Base-by-base conservation (phyloP, 2,113 vertebrate species). In the Natator depressus region DNA sequence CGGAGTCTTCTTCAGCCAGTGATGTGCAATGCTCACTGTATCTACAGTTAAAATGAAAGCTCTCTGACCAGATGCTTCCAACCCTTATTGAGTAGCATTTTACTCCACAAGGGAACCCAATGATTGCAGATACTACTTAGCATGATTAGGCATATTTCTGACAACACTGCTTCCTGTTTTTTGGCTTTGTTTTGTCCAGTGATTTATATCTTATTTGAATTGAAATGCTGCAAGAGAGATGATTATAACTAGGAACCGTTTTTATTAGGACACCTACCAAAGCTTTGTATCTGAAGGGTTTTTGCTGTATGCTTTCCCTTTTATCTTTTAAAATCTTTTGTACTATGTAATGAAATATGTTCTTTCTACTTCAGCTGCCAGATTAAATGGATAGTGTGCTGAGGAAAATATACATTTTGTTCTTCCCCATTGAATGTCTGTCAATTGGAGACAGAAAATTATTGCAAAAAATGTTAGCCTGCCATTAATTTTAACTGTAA, bases 381-480 rank as follows among this genome's bases (percentile, higher is more conserved):
- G n/a, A 51, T 38, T 84, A 92, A 93, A 95, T 84, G 8, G 78
- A 97, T 97, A 50, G 10, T 79, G 49, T 96, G 78, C 83, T 87
- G 90, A 79, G 54, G 57, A 95, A 96, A 93, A 95, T 90, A 86
- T 11, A 84, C 90, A 38, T 89, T 94, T 97, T 81, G 84, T 97
- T 95, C 80, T 89, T 75, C 55, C 25, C 72, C n/a, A 46, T 62
- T 92, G 84, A 89, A 78, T 72, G 12, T 85, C 85, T 96, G 90
- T 95, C 95, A 97, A 92, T 87, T 95, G 19, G 69, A 84, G 47
- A 46, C 3, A 83, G 38, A 16, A 93, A 95, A 95, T 94, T 80
- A 51, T 96, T 93, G 20, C 6, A 85, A 90, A 90, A 85, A 96
- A 94, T 69, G 2, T 4, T 65, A 85, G 1, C 8, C 10, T 92